A percentile compares a stretch with the other conserved stretches of the same genome.
Evolutionary conservation across 2,797 vertebrate genomes (phyloP).

Genomic region (Lithobates sylvaticus): DNA sequence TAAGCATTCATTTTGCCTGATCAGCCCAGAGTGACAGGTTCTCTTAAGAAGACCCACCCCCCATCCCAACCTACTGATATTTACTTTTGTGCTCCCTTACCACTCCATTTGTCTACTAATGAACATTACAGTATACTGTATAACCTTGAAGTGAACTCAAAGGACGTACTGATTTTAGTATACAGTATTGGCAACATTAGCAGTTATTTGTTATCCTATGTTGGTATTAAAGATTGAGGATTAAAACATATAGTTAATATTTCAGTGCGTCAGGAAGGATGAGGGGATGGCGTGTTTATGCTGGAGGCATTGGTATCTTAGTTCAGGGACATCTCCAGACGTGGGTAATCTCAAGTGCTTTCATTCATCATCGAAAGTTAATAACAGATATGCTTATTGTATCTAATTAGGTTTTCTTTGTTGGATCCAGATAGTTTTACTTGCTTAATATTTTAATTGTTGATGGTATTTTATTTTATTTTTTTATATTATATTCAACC

Average conservation of each 20-base stretch:
- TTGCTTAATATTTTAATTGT: background rate
- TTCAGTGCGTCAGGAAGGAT: background rate
- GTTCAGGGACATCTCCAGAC: constrained; percentile 6
- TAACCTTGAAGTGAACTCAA: no score
- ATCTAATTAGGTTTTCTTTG: background rate
- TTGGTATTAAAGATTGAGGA: background rate
- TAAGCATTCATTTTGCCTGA: no score
- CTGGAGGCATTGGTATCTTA: constrained; percentile 26
- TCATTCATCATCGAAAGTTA: background rate
- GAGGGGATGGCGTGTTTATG: constrained; percentile 15
- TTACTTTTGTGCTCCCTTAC: no score
- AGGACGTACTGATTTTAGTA: no score
- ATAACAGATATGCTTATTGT: background rate
- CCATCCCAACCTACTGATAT: no score
- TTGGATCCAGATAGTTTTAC: background rate
- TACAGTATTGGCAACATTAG: background rate
- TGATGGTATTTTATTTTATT: background rate
- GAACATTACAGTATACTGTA: no score
- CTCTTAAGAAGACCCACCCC: no score
- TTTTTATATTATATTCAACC: background rate
- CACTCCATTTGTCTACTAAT: no score
- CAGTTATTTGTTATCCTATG: background rate
- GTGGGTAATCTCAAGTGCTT: constrained; percentile 18
- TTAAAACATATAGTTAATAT: constrained; percentile 11
- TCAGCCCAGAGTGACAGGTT: no score